Conservation (phyloP, 2,888 invertebrate genomes). For the Miltochrista miniata region DNA sequence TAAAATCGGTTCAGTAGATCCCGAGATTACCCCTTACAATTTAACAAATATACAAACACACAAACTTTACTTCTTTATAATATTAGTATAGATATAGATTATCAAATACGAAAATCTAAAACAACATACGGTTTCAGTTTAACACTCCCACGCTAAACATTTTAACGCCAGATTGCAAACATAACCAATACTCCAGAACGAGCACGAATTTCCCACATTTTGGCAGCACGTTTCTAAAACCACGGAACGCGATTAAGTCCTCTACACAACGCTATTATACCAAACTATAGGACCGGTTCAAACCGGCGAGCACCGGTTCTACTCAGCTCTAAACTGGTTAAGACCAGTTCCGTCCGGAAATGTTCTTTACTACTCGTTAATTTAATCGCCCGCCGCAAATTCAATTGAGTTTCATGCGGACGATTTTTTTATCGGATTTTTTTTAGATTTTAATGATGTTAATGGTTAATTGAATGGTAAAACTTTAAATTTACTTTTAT, state of each 20-base stretch:
- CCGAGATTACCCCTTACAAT: too few species aligned
- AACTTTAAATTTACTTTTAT: too few species aligned
- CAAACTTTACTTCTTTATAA: too few species aligned
- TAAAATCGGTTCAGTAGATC: too few species aligned
- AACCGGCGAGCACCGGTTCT: slow-evolving; percentile 34
- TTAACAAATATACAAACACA: too few species aligned
- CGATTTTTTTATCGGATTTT: slow-evolving; percentile 30
- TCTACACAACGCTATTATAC: slow-evolving; percentile 52
- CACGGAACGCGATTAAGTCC: slow-evolving; percentile 63
- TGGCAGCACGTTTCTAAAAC: slow-evolving; percentile 54
- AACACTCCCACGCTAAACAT: slow-evolving; percentile 2
- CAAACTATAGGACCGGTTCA: slow-evolving; percentile 48
- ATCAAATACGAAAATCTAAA: neutral
- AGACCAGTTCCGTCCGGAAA: slow-evolving; percentile 47
- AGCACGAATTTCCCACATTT: slow-evolving; percentile 42
- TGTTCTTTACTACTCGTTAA: slow-evolving; percentile 69
- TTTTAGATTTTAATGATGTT: slow-evolving; percentile 25
- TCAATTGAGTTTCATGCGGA: slow-evolving; percentile 48
- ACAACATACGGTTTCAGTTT: neutral
- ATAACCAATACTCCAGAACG: slow-evolving; percentile 49
- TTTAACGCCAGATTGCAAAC: slow-evolving; percentile 26
- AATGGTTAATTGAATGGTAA: too few species aligned
- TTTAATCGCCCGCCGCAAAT: slow-evolving; percentile 71
- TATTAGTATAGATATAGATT: neutral
- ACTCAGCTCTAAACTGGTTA: slow-evolving; percentile 67